Evolutionary conservation across 1,140 invertebrate species (phyloP), one percentile per base, ranked within the genome.

Genomic region (Manduca sexta): DNA sequence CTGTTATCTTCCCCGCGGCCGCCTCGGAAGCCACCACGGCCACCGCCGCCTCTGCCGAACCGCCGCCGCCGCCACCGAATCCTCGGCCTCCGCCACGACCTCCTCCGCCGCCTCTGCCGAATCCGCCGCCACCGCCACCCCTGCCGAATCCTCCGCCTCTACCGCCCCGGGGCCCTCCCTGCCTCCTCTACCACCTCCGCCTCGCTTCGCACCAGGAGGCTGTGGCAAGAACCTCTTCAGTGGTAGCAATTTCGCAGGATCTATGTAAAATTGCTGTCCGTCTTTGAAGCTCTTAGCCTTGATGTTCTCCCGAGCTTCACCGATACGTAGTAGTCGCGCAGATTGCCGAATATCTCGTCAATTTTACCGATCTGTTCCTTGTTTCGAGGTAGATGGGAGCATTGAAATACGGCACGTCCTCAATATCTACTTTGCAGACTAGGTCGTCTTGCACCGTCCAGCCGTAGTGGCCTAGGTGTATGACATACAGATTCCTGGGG

Each of bases 331-430:
- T 97, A 98, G 64, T 99, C 95, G 44, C 92, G 89, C 11, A 98
- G 90, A 52, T 93, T 96, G 43, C 98, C 98, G 88, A 99, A 98
- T 65, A 99, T 99, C 88, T 99, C 98, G 83, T 99, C 98, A 60
- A 99, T 95, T 91, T 99, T 99, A n/a, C 98, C 97, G 64, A 99
- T 93, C 79, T 97, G 95, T 80, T 98, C 92, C 81, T 98, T 99
- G 77, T 98, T 98, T 99, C 93, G 18, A 98, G 88, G 77, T 93
- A 99, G 61, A 99, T 94, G 7, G 97, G 97, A 1, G 98, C 98
- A 87, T 99, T 99, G 75, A 99, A 99, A 75, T 97, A 99, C 1
- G 98, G 98, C 8, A 99, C 95, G 82, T 99, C 95, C 69, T 95
- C 91, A 42, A 97, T 92, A 44, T 93, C 93, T 2, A 93, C 94